Evolutionary conservation across 1,140 invertebrate genomes (phyloP).

Genomic region (Pectinophora gossypiella): DNA sequence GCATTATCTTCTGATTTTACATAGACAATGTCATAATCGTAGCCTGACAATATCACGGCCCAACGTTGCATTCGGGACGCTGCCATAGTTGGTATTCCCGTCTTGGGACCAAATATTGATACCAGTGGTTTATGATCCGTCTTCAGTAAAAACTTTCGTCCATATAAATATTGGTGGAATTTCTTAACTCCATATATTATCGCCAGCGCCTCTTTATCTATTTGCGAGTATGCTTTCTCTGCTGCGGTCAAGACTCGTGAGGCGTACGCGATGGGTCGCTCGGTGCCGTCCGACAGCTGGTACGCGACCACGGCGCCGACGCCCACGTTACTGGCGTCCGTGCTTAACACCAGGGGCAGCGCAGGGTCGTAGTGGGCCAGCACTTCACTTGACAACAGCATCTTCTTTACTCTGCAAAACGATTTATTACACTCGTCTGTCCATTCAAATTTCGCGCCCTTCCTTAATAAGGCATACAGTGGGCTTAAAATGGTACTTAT

Average conservation of each 20-base stretch:
- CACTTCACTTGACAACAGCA: not conserved
- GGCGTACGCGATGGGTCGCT: slow-evolving; percentile 31
- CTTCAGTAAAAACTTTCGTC: slow-evolving; percentile 50
- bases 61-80: slow-evolving; percentile 35
- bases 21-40: too few relatives aligned
- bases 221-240: slow-evolving; percentile 56
- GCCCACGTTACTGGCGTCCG: slow-evolving; percentile 40
- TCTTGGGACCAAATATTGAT: slow-evolving; percentile 36
- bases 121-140: slow-evolving; percentile 69
- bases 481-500: slow-evolving; percentile 4
- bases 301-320: slow-evolving; percentile 65
- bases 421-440: slow-evolving; percentile 10
- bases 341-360: too few relatives aligned
- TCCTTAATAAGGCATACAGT: slow-evolving; percentile 21
- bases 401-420: not conserved
- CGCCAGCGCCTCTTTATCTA: slow-evolving; percentile 66
- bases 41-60: too few relatives aligned
- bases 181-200: slow-evolving; percentile 55
- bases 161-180: slow-evolving; percentile 63
- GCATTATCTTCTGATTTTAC: too few relatives aligned
- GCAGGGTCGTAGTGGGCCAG: slow-evolving; percentile 49
- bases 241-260: slow-evolving; percentile 37
- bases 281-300: slow-evolving; percentile 31
- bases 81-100: slow-evolving; percentile 23
- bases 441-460: slow-evolving; percentile 23